phyloP scores from a whole-genome alignment of 2,113 vertebrate species.

The Regulus satrapa region DNA sequence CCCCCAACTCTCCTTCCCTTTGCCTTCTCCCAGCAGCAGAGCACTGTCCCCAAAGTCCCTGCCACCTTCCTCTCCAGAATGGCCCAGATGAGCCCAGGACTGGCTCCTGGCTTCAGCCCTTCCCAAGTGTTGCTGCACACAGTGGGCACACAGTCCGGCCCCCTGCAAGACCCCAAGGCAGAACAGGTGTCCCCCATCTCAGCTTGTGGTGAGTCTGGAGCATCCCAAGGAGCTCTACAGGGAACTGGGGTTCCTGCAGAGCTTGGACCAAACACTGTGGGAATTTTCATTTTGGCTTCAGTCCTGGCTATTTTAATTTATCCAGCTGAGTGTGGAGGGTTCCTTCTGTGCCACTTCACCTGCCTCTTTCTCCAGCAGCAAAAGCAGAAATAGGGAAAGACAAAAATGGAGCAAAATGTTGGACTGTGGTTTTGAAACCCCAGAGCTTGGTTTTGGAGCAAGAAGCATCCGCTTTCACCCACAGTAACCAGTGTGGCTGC shows the following conservation, averaged over 20 bases:
- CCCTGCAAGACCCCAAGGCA: conserved; percentile 79
- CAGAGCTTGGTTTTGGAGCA: background rate
- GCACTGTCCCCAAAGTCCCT: background rate
- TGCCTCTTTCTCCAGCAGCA: background rate
- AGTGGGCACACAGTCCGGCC: background rate
- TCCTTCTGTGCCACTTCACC: background rate
- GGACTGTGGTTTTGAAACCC: background rate
- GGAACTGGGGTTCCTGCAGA: background rate
- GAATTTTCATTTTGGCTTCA: background rate
- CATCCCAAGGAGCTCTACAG: background rate
- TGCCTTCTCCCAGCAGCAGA: conserved; percentile 53
- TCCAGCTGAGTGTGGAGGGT: rapidly evolving
- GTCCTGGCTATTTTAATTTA: background rate
- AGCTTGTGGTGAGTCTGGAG: conserved; percentile 66
- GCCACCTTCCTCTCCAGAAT: conserved; percentile 35
- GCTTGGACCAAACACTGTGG: background rate
- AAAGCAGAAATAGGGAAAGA: conserved; percentile 15
- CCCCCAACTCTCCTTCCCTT: background rate
- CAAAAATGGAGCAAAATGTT: background rate
- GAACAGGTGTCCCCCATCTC: conserved; percentile 86
- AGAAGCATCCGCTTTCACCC: background rate
- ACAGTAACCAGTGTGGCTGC: rapidly evolving
- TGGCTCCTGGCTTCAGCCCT: conserved; percentile 31
- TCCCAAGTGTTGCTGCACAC: background rate
- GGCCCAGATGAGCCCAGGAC: background rate